Conservation (phyloP, 2,888 invertebrate species). For the Blastobasis adustella region DNA sequence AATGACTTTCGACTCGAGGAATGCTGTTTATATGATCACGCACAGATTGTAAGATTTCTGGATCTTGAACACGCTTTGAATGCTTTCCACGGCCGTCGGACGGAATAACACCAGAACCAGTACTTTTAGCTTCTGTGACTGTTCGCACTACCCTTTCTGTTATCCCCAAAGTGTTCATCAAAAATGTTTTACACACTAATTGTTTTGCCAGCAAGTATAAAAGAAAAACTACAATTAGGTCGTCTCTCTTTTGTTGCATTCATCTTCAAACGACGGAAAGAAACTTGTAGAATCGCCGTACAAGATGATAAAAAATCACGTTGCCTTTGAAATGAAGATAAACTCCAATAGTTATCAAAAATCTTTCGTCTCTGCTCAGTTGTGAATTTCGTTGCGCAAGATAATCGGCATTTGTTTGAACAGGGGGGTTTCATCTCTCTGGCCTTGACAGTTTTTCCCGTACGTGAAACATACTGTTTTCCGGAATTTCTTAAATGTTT, state of each 20-base stretch:
- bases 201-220: not conserved
- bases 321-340: slow-evolving; percentile 9
- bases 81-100: slow-evolving; percentile 3
- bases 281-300: slow-evolving; percentile 3
- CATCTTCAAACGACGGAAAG: slow-evolving; percentile 5
- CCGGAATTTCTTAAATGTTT: not conserved
- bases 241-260: slow-evolving; percentile 3
- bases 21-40: slow-evolving; percentile 9
- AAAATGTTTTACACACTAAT: not conserved
- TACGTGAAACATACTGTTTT: not conserved
- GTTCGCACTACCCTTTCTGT: slow-evolving; percentile 1
- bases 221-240: not conserved
- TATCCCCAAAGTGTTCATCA: slow-evolving; percentile 1
- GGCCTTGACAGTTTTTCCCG: slow-evolving; percentile 1
- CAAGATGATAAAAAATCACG: slow-evolving; percentile 11
- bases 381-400: slow-evolving; percentile 10
- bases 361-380: slow-evolving; percentile 6
- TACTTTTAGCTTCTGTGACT: slow-evolving; percentile 1
- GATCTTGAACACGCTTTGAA: not conserved
- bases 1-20: slow-evolving; percentile 8
- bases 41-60: slow-evolving; percentile 8
- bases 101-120: slow-evolving; percentile 1
- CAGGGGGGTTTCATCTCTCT: slow-evolving; percentile 7
- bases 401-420: slow-evolving; percentile 8
- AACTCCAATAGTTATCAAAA: slow-evolving; percentile 10